A percentile compares a stretch with the other conserved stretches of the same genome.
Conservation (phyloP, 2,797 vertebrate species). For the Enoplosus armatus region DNA sequence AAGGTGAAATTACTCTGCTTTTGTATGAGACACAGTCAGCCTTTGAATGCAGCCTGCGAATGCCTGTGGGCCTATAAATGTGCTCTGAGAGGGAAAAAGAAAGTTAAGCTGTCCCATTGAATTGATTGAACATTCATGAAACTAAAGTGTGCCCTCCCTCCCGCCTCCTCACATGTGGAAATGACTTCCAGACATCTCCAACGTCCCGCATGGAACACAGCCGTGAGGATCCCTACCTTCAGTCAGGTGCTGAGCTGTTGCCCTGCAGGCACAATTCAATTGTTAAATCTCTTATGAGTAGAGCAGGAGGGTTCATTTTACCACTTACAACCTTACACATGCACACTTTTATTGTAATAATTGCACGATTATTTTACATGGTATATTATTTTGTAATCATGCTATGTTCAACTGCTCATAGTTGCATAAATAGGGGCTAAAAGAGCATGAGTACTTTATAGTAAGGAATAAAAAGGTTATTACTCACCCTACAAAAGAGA, state of each 20-base stretch:
- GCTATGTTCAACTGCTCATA: conserved; percentile 33
- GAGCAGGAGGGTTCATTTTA: conserved; percentile 75
- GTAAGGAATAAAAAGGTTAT: conserved; percentile 30
- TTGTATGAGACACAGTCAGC: conserved; percentile 72
- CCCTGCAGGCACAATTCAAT: conserved; percentile 85
- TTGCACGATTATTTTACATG: conserved; percentile 72
- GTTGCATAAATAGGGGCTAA: conserved; percentile 43
- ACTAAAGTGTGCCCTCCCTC: conserved; percentile 81
- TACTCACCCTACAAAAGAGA: conserved; percentile 21
- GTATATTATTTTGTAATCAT: conserved; percentile 65
- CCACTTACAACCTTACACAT: conserved; percentile 64
- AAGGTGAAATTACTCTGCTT: conserved; percentile 83
- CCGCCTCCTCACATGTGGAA: conserved; percentile 82
- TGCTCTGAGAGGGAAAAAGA: conserved; percentile 80
- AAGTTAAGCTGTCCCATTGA: conserved; percentile 89
- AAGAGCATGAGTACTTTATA: conserved; percentile 23
- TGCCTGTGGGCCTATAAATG: conserved; percentile 86
- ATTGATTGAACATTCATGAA: conserved; percentile 91
- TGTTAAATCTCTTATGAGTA: conserved; percentile 81
- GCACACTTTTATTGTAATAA: conserved; percentile 73
- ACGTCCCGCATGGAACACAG: conserved; percentile 82
- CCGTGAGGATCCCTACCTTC: conserved; percentile 85
- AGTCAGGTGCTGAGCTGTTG: conserved; percentile 85
- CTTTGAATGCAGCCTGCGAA: conserved; percentile 82
- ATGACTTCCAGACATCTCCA: conserved; percentile 88